Evolutionary conservation across 2,113 vertebrate species (phyloP).

Genomic region (Ictalurus punctatus): DNA sequence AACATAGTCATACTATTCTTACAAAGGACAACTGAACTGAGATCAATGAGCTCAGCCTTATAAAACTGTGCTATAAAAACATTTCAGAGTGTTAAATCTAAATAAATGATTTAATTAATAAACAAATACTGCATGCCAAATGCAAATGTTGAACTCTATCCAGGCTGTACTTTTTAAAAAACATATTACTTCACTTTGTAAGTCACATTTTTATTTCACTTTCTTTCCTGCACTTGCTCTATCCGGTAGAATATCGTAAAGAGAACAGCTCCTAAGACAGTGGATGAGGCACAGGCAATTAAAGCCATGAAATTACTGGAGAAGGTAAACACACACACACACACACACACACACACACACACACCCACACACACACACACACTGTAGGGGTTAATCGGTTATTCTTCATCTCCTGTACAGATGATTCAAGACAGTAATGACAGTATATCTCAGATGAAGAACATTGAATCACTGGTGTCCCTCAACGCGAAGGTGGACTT

Average conservation of each 20-base stretch:
- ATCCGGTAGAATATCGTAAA: conserved; percentile 90
- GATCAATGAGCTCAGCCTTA: neutral
- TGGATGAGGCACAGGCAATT: conserved; percentile 84
- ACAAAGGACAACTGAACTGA: neutral
- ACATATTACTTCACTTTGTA: neutral
- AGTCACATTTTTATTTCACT: neutral
- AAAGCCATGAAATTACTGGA: conserved; percentile 86
- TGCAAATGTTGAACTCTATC: neutral
- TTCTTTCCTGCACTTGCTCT: neutral
- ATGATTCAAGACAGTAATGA: conserved; percentile 93
- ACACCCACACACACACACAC: neutral
- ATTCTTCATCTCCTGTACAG: conserved; percentile 63
- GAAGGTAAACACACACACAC: conserved; percentile 72
- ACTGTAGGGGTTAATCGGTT: neutral
- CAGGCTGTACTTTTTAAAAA: neutral
- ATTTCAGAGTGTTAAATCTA: neutral
- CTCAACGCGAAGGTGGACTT: conserved; percentile 94
- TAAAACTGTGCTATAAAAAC: neutral
- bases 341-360: neutral
- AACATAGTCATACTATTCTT: neutral
- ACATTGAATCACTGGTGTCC: conserved; percentile 89
- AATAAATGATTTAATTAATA: neutral
- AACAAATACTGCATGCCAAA: neutral
- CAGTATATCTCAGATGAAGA: conserved; percentile 92
- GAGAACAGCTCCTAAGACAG: conserved; percentile 81